Evolutionary conservation across 2,888 invertebrate genomes (phyloP).

Genomic region (Doris montereyensis): DNA sequence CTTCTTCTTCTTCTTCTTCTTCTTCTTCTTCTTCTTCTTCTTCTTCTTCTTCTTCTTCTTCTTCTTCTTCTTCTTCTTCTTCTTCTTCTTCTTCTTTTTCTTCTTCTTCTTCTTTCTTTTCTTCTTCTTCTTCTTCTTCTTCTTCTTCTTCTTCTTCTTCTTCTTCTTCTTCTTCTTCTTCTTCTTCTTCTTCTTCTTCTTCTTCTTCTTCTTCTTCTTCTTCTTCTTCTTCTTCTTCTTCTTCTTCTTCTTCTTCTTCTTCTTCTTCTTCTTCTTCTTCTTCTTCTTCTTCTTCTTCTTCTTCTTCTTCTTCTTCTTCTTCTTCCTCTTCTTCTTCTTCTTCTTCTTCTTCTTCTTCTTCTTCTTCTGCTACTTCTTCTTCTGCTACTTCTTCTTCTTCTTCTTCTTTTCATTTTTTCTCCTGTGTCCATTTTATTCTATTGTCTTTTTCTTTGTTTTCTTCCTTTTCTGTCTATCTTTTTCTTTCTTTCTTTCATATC

Average conservation of each 20-base stretch:
- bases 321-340: constrained; percentile 1
- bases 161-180: not conserved
- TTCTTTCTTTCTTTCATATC: not conserved
- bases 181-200: not conserved
- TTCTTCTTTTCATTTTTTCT: not conserved
- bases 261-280: not conserved
- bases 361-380: not conserved
- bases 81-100: constrained; percentile 11
- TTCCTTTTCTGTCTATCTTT: not conserved
- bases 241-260: not conserved
- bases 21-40: constrained; percentile 3
- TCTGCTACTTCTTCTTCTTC: not conserved
- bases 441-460: not conserved
- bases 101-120: not conserved
- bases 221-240: not conserved
- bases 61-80: not conserved
- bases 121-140: not conserved
- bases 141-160: not conserved
- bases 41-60: no score
- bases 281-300: not conserved
- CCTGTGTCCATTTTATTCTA: not conserved
- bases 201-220: not conserved
- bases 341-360: constrained; percentile 16
- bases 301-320: not conserved
- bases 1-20: constrained; percentile 3